Evolutionary conservation across 1,140 invertebrate species (phyloP).

Genomic region (Microplitis demolitor): DNA sequence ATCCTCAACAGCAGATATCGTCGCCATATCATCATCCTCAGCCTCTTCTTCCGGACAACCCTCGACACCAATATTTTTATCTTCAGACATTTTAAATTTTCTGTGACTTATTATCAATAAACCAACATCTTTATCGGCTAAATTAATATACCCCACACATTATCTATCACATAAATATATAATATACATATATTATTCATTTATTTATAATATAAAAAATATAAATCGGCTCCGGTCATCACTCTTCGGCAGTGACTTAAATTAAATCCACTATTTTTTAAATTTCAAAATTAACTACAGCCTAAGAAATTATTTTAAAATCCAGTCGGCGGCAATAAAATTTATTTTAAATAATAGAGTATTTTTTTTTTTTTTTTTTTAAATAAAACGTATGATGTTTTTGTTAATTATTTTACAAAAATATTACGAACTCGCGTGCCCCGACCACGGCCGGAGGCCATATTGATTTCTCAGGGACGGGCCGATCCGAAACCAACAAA

Average conservation of each 20-base stretch:
- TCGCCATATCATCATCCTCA: constrained; percentile 44
- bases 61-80: constrained; percentile 29
- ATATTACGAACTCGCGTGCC: constrained; percentile 35
- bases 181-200: constrained; percentile 3
- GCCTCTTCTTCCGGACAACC: constrained; percentile 46
- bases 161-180: background rate
- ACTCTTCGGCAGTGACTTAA: too few species aligned
- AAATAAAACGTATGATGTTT: background rate
- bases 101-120: background rate
- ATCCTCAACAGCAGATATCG: constrained; percentile 42
- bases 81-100: constrained; percentile 38
- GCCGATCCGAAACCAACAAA: constrained; percentile 39
- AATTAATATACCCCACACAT: too few species aligned
- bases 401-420: background rate
- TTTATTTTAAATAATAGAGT: background rate
- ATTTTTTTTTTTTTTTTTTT: background rate
- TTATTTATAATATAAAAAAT: constrained; percentile 1
- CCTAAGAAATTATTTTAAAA: too few species aligned
- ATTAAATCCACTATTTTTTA: background rate
- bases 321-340: background rate
- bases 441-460: constrained; percentile 48
- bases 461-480: constrained; percentile 55
- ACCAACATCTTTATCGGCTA: background rate
- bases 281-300: too few species aligned
- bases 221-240: background rate